Evolutionary conservation across 2,888 invertebrate genomes (phyloP).

Genomic region (Ischnus inquisitorius): DNA sequence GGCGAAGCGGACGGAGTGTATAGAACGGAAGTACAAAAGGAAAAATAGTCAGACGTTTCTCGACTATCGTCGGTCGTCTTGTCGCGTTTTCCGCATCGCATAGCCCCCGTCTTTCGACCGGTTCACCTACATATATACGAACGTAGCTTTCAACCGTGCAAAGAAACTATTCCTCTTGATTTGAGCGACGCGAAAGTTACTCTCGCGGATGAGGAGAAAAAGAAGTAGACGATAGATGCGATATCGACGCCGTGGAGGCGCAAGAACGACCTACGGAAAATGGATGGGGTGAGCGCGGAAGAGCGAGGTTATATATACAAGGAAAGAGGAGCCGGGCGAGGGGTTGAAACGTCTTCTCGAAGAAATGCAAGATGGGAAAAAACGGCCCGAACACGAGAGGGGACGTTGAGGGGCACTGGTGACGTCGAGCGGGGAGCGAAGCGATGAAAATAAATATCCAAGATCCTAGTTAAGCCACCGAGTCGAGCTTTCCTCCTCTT

Average conservation of each 20-base stretch:
- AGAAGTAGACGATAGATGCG: slow-evolving; percentile 30
- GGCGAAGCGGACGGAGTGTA: slow-evolving; percentile 9
- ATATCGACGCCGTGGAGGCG: slow-evolving; percentile 41
- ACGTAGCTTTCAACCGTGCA: slow-evolving; percentile 1
- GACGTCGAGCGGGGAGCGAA: neutral
- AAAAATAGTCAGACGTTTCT: slow-evolving; percentile 12
- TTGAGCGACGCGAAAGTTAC: slow-evolving; percentile 58
- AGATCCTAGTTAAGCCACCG: slow-evolving; percentile 72
- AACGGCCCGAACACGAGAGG: neutral
- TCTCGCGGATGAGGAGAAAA: slow-evolving; percentile 52
- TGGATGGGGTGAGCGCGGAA: neutral
- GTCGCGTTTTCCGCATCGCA: slow-evolving; percentile 40
- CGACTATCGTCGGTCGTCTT: slow-evolving; percentile 14
- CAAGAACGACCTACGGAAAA: slow-evolving; percentile 30
- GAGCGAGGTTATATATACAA: neutral
- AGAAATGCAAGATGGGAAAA: slow-evolving; percentile 14
- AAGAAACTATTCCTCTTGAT: slow-evolving; percentile 60
- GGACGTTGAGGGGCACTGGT: slow-evolving; percentile 7
- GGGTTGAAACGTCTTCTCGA: slow-evolving; percentile 13
- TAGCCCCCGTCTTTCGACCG: neutral
- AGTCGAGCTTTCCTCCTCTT: slow-evolving; percentile 43
- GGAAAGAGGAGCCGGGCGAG: neutral
- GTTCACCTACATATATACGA: neutral
- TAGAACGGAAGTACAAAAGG: slow-evolving; percentile 4
- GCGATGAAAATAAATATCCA: slow-evolving; percentile 70